phyloP scores from a whole-genome alignment of 2,797 vertebrate genomes.

The Sciaenops ocellatus region DNA sequence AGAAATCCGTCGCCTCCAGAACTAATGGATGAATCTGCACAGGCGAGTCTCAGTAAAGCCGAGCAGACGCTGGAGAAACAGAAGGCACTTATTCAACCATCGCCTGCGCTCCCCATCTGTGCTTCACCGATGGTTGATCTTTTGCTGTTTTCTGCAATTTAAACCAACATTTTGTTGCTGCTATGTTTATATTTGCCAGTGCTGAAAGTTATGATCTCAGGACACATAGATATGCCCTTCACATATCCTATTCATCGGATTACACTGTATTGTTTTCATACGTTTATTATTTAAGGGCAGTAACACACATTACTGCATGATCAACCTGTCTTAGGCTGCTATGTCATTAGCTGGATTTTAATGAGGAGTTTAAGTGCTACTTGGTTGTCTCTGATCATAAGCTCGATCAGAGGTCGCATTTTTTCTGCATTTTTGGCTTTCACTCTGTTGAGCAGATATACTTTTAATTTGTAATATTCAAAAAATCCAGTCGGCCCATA shows the following conservation, averaged over 20 bases:
- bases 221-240: not conserved
- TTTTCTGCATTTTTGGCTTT: too few relatives aligned
- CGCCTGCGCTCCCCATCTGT: not conserved
- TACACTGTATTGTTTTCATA: not conserved
- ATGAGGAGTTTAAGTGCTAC: too few relatives aligned
- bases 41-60: not conserved
- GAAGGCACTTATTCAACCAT: not conserved
- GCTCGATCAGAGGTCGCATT: too few relatives aligned
- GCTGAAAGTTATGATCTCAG: not conserved
- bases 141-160: not conserved
- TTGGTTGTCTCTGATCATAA: too few relatives aligned
- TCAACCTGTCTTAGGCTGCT: too few relatives aligned
- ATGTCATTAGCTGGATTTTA: too few relatives aligned
- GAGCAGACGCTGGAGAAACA: not conserved
- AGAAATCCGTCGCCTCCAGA: not conserved
- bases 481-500: too few relatives aligned
- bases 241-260: not conserved
- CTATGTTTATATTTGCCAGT: not conserved
- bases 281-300: not conserved
- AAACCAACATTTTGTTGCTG: not conserved
- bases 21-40: slow-evolving; percentile 12
- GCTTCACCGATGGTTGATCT: not conserved
- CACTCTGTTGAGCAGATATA: too few relatives aligned
- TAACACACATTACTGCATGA: too few relatives aligned
- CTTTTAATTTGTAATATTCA: too few relatives aligned